Base-by-base conservation (phyloP, 2,888 invertebrate genomes). In the Tyria jacobaeae region DNA sequence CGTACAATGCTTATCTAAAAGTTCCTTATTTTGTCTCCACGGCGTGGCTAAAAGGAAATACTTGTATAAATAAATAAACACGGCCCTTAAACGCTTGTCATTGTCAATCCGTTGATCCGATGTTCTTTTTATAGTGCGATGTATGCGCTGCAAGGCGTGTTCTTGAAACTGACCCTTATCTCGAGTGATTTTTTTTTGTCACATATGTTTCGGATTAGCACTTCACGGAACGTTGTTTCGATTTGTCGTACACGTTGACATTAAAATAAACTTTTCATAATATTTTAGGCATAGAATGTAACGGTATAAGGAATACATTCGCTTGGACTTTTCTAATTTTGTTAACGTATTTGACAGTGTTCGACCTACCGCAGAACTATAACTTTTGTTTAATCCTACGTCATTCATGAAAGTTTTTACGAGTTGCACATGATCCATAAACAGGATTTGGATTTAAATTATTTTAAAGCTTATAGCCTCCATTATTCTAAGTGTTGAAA, bases 1-100 rank as follows among this genome's bases (percentile, higher is more conserved):
- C 74, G 78, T 83, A 87, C 85, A 87, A 86, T 88, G 88, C 89
- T 90, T 92, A 91, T 92, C 91, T 92, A 90, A 90, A 89, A 90
- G 83, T 86, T 88, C 81, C 86, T 91, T 88, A 89, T 91, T 89
- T 89, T 87, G 89, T 90, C 81, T 88, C 82, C 81, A 79, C 79
- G 80, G 80, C 84, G 82, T 86, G 88, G 90, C 91, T 94, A 93
- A 94, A 91, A 94, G 93, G 92, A 86, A 93, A 92, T 89, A 86
- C 93, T 87, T 93, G 93, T 94, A 87, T 83, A 90, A 89, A 93
- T 93, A 93, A 94, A 94, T 92, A 92, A 89, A 89, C 86, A 80
- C 70, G 81, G 83, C 86, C 84, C 84, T 92, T 90, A 91, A 92
- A 90, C 86, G 90, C 92, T 90, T 91, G 93, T 92, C 92, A 91